Evolutionary conservation across 2,888 invertebrate genomes (phyloP).

Genomic region (Trissolcus brochymenae): DNA sequence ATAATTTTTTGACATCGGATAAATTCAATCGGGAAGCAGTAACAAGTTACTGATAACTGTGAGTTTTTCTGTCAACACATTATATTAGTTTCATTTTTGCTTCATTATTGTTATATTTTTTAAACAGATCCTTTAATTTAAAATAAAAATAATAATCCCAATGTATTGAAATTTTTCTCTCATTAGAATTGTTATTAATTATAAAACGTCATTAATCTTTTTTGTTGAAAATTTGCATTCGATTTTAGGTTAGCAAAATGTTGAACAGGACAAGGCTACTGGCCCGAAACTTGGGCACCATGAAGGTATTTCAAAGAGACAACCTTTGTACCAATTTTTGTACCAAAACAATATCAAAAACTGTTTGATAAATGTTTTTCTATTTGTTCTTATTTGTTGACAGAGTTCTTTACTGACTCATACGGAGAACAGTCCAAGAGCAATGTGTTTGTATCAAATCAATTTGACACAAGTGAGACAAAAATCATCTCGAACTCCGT

Average conservation of each 20-base stretch:
- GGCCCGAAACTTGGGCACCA: slow-evolving; percentile 61
- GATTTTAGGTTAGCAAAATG: slow-evolving; percentile 19
- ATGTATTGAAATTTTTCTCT: too few relatives aligned
- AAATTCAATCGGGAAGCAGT: too few relatives aligned
- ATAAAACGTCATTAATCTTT: too few relatives aligned
- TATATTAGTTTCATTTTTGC: too few relatives aligned
- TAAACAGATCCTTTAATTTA: too few relatives aligned
- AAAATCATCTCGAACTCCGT: slow-evolving; percentile 83
- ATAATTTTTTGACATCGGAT: too few relatives aligned
- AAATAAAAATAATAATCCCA: too few relatives aligned
- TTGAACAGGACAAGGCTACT: slow-evolving; percentile 61
- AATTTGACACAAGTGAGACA: slow-evolving; percentile 66
- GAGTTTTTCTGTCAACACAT: too few relatives aligned
- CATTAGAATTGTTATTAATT: too few relatives aligned
- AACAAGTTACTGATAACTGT: too few relatives aligned
- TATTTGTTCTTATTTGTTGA: slow-evolving; percentile 22
- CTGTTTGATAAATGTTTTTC: neutral
- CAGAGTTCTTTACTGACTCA: slow-evolving; percentile 59
- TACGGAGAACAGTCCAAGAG: slow-evolving; percentile 53
- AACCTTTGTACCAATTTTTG: neutral
- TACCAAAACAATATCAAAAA: neutral
- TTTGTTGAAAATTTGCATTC: too few relatives aligned
- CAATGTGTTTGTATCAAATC: slow-evolving; percentile 52
- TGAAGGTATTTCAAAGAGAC: slow-evolving; percentile 60
- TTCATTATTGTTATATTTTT: too few relatives aligned